Evolutionary conservation across 2,888 invertebrate species (phyloP), one percentile per base, ranked within the genome.

Genomic region (Chelonus formosanus): DNA sequence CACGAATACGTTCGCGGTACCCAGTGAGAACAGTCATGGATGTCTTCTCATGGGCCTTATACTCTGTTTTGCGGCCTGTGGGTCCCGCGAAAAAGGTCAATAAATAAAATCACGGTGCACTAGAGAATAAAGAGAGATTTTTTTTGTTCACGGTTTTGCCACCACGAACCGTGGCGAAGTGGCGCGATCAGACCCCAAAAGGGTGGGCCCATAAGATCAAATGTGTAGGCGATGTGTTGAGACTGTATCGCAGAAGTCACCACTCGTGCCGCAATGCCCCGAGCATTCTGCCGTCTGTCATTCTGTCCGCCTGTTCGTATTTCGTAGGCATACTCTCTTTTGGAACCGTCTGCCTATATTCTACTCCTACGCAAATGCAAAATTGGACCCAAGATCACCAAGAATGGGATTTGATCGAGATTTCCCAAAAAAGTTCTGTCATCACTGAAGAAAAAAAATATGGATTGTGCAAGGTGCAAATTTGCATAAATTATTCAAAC

Each of bases 301-400:
- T 81, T 76, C 80, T 81, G 81, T 80, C 81, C 79, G 79, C 80
- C 80, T 76, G 80, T 80, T 76, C 78, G 75, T 77, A 78, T 80
- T 79, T 80, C 75, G 76, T 74, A 72, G 65, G 45, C 63, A 63
- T 20, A 20, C 65, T 65, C 53, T 70, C 57, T 64, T 53, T 68
- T 56, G 32, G 10, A 45, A 52, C 55, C 60, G 63, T 66, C 53
- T 58, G 56, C 61, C 53, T 54, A 56, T 65, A 60, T 36, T 36
- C 48, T 48, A 44, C 67, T 63, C 59, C 48, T 62, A 43, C 60
- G 58, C 64, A 48, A 36, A 45, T 34, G 40, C 58, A 52, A 50
- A 52, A 63, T 67, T 52, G 54, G 57, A 43, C 35, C 53, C 43
- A 32, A 32, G 52, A 31, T 52, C 34, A 31, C 52, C 32, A 8